Base-by-base conservation (phyloP, 2,888 invertebrate genomes). In the Apamea epomidion region DNA sequence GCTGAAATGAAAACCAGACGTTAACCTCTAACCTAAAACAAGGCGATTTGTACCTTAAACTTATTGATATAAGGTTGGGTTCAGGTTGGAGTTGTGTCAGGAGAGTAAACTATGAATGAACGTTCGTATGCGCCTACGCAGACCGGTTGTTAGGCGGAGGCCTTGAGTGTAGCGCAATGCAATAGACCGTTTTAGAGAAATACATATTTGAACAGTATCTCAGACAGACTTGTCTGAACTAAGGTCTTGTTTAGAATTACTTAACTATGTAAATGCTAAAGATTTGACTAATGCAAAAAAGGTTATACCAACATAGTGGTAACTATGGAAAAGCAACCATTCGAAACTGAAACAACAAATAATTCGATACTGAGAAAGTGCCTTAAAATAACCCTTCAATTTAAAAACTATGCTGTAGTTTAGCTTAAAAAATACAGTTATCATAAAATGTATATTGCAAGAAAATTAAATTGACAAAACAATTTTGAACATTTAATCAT, bases 71-170 rank as follows among this genome's bases (percentile, higher is more conserved):
- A 84, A 67, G 71, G 80, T 81, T 69, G 74, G 48, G 48, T 68
- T 80, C 81, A 37, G 60, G 21, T 79, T 87, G 73, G 58, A 69
- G 45, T 16, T 51, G 21, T 32, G 14, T 84, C 62, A 74, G 62
- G 82, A 80, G 78, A 77, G 86, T 86, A 75, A 84, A 86, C 84
- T 89, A 91, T 93, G 92, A 93, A 93, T 93, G 93, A 90, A 91
- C 85, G 83, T 85, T 85, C 88, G 86, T 81, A 65, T 91, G 91
- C 92, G 92, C 93, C 93, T 90, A 94, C 93, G 93, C 93, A 89
- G 64, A 69, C 84, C 72, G 77, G 76, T 80, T 79, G 76, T 64
- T 79, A 80, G 83, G 78, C 71, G 76, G 67, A 84, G 88, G 80
- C 89, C 88, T 84, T 88, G 88, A 86, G 79, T 76, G 68, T 75